Evolutionary conservation across 2,797 vertebrate species (phyloP).

Genomic region (Acipenser transmontanus): DNA sequence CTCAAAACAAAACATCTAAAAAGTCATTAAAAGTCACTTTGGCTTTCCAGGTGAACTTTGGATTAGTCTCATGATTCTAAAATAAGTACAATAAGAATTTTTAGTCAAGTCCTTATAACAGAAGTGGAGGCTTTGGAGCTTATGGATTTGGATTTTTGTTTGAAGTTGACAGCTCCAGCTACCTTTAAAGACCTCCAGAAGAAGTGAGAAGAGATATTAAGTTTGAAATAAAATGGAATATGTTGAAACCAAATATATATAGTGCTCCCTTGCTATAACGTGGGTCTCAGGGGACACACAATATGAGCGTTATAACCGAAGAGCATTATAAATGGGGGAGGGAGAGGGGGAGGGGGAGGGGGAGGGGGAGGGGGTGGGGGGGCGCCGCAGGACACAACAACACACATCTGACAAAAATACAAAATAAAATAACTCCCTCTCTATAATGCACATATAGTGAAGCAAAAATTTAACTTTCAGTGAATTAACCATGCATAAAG

Average conservation of each 20-base stretch:
- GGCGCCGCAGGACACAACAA: too few species aligned
- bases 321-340: too few species aligned
- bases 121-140: conserved; percentile 32
- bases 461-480: too few species aligned
- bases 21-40: conserved; percentile 47
- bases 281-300: too few species aligned
- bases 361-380: too few species aligned
- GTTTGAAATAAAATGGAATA: conserved; percentile 31
- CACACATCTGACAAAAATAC: too few species aligned
- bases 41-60: conserved; percentile 45
- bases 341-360: too few species aligned
- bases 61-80: conserved; percentile 50
- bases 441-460: too few species aligned
- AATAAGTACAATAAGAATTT: conserved; percentile 53
- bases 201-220: conserved; percentile 34
- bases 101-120: conserved; percentile 24
- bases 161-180: conserved; percentile 48
- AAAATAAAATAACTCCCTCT: too few species aligned
- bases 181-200: conserved; percentile 36
- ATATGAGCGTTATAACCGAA: too few species aligned
- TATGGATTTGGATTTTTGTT: conserved; percentile 38
- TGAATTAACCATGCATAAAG: too few species aligned
- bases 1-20: conserved; percentile 29
- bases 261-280: too few species aligned
- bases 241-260: conserved; percentile 23